These are phyloP conservation scores for Corynorhinus townsendii DNA, from an alignment of 2,113 vertebrate genomes.

Conservation along the genomic window DNA sequence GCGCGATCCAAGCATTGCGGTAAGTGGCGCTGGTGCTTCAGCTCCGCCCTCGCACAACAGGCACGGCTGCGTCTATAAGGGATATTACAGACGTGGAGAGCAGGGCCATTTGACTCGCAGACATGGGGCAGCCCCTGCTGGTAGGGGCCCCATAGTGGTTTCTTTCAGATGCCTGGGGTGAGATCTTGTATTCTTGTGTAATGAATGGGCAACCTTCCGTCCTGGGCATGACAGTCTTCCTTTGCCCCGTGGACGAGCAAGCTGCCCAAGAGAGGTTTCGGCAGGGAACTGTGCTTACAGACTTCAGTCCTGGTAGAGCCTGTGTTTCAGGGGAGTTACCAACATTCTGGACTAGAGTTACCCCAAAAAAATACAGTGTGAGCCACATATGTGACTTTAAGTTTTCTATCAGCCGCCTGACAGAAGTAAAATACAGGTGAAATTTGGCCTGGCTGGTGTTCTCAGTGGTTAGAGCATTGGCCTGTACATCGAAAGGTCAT, in stretches of 20 bases:
- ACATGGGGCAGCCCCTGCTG: neutral
- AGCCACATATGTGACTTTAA: neutral
- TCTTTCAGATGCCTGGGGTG: neutral
- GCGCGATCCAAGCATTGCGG: conserved; percentile 96
- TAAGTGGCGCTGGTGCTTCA: conserved; percentile 69
- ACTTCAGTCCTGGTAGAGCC: neutral
- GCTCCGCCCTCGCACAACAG: accelerated
- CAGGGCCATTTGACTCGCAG: neutral
- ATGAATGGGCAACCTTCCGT: neutral
- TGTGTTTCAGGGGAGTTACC: neutral
- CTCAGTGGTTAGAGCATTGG: too few relatives aligned
- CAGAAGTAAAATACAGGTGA: neutral
- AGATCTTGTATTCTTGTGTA: neutral
- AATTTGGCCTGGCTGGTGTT: neutral
- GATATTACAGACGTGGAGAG: neutral
- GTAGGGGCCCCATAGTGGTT: neutral
- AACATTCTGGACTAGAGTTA: neutral
- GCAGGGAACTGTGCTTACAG: neutral
- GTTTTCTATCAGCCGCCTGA: neutral
- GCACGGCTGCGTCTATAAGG: neutral
- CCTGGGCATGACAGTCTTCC: neutral
- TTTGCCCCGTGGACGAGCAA: accelerated
- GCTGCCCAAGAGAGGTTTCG: neutral
- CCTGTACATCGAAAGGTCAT: too few relatives aligned
- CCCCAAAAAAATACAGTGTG: neutral